Evolutionary conservation across 2,888 invertebrate species (phyloP).

Genomic region (Noctua fimbriata): DNA sequence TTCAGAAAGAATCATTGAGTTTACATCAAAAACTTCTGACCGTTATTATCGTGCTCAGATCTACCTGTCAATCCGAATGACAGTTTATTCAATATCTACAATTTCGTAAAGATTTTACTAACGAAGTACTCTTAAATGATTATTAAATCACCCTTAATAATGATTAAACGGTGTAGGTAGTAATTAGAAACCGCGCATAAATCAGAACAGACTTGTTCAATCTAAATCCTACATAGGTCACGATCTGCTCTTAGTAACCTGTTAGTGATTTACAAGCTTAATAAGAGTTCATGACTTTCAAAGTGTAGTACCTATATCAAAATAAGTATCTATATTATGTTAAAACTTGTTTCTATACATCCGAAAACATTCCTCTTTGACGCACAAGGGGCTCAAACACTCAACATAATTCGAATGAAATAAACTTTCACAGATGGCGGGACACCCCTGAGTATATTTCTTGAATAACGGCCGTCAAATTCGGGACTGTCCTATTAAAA

Average conservation of each 20-base stretch:
- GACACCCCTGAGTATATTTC: slow-evolving; percentile 84
- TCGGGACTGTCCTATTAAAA: slow-evolving; percentile 88
- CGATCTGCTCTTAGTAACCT: background rate
- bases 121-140: background rate
- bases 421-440: slow-evolving; percentile 82
- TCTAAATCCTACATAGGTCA: background rate
- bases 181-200: background rate
- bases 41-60: background rate
- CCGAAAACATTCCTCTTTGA: slow-evolving; percentile 14
- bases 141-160: background rate
- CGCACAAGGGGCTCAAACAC: slow-evolving; percentile 46
- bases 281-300: background rate
- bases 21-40: background rate
- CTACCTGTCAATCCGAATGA: background rate
- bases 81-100: background rate
- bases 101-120: background rate
- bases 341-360: slow-evolving; percentile 15
- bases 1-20: background rate
- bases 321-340: slow-evolving; percentile 8
- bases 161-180: background rate
- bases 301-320: background rate
- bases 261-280: background rate
- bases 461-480: slow-evolving; percentile 88
- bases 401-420: slow-evolving; percentile 73
- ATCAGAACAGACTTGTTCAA: background rate